Base-by-base conservation (phyloP, 2,113 vertebrate species). In the Corvus moneduloides region DNA sequence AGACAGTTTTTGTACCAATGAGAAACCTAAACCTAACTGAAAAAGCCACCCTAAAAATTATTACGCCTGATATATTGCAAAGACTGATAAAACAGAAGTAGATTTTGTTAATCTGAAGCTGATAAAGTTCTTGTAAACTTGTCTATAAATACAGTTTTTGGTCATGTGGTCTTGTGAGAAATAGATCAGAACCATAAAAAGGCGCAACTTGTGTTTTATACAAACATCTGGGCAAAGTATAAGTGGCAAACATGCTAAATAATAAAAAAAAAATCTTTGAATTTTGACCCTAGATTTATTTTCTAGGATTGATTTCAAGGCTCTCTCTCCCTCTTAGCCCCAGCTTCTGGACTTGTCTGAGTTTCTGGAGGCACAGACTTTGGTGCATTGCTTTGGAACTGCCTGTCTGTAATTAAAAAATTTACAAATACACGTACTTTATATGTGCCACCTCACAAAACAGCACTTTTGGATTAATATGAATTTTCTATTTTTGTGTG, bases 361-460 rank as follows among this genome's bases (percentile, higher is more conserved):
- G 15, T 52, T 88, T 86, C 54, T 86, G 55, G n/a, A 86, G n/a
- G 22, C 22, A 61, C 33, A 44, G 32, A 28, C 7, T 61, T 73
- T 15, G 13, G 7, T 69, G 68, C 27, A 48, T 27, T 39, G n/a
- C 55, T 90, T 76, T 64, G 49, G 16, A 74, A 37, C 20, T 54
- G 9, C 23, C 32, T 55, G 39, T 14, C 30, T 71, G 32, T 55
- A 55, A 76, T 80, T 61, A 2, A 63, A 55, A 51, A 61, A 22
- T 16, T 59, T 48, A 30, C 8, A 7, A 62, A 74, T 32, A 9
- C 1, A 1, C 0, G 0, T 37, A 20, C 14, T 71, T 80, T 44
- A 1, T 49, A 15, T 30, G 14, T 71, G 20, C 22, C 22, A n/a
- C 41, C 49, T 85, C 37, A 37, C 32, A 82, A 91, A 35, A 7